phyloP scores from a whole-genome alignment of 2,888 invertebrate genomes.

The Zeuzera pyrina region DNA sequence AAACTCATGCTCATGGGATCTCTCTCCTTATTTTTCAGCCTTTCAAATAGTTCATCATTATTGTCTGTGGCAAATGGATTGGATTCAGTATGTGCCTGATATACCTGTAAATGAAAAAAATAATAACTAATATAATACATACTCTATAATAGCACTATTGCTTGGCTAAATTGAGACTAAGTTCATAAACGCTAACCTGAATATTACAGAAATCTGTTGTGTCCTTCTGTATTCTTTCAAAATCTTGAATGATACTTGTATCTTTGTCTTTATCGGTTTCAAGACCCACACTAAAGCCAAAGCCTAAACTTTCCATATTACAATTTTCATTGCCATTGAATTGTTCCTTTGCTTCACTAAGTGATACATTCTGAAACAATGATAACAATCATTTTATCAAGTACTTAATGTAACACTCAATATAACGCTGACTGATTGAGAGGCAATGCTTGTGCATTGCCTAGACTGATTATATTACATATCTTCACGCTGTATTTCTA shows the following conservation, averaged over 20 bases:
- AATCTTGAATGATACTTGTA: conserved; percentile 63
- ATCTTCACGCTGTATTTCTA: no score
- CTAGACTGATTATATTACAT: no score
- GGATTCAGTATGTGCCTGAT: conserved; percentile 58
- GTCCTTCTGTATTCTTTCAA: conserved; percentile 76
- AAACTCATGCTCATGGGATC: conserved; percentile 79
- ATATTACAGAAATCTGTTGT: conserved; percentile 68
- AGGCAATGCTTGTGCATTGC: no score
- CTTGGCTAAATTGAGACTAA: no score
- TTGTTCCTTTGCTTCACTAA: conserved; percentile 49
- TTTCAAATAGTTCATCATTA: conserved; percentile 62
- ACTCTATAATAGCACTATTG: background rate
- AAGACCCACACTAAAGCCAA: conserved; percentile 58
- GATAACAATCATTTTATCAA: no score
- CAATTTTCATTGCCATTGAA: conserved; percentile 60
- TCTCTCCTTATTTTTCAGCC: conserved; percentile 69
- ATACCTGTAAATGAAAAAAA: conserved; percentile 58
- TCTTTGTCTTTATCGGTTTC: conserved; percentile 62
- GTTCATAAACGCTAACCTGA: conserved; percentile 39
- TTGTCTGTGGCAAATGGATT: conserved; percentile 59
- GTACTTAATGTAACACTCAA: no score
- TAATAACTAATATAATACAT: no score
- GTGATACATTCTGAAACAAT: conserved; percentile 56
- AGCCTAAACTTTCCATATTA: conserved; percentile 58
- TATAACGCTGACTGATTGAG: no score